Base-by-base conservation (phyloP, 2,113 vertebrate genomes). In the Pelusios castaneus region DNA sequence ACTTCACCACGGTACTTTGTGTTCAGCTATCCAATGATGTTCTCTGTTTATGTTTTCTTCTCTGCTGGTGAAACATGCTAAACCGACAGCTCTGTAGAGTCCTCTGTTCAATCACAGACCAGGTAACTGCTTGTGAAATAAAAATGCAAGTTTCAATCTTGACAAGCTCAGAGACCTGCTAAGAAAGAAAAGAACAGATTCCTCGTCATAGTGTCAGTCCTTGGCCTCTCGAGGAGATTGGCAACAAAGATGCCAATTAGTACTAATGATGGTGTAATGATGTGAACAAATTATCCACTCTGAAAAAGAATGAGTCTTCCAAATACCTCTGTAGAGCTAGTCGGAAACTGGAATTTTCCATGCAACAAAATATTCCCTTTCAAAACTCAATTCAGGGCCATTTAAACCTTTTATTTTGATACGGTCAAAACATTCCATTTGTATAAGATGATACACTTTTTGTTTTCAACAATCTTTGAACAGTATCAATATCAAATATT, bases 141-240 rank as follows among this genome's bases (percentile, higher is more conserved):
- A 49, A 63, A 77, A 41, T 14, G 25, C 25, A 79, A 49, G 52
- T 78, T 77, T 90, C 82, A 60, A 58, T 60, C 80, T 45, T 89
- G 70, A 83, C 91, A 90, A 81, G 82, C 45, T 73, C 82, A 75
- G 77, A 87, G 60, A 79, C 91, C 93, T 89, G 82, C 45, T 73
- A 84, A 75, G 77, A 89, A 77, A 17, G 85, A 89, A 31, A 83
- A 52, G 73, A 93, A 90, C 70, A 87, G 3, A 85, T 77, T 67
- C 34, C 34, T 84, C 67, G 7, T 4, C 27, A 54, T 5, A 1
- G 70, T 88, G 87, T 88, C 51, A 45, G 29, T 78, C 86, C 43
- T 10, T 80, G 7, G 10, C 78, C 52, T 21, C 8, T 80, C 81
- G 85, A 51, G 0, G 3, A 80, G 76, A 54, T 51, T 88, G 80